A percentile compares a stretch with the other conserved stretches of the same genome.
Conservation (phyloP, 2,888 invertebrate genomes). For the Scrobipalpa atriplicella region DNA sequence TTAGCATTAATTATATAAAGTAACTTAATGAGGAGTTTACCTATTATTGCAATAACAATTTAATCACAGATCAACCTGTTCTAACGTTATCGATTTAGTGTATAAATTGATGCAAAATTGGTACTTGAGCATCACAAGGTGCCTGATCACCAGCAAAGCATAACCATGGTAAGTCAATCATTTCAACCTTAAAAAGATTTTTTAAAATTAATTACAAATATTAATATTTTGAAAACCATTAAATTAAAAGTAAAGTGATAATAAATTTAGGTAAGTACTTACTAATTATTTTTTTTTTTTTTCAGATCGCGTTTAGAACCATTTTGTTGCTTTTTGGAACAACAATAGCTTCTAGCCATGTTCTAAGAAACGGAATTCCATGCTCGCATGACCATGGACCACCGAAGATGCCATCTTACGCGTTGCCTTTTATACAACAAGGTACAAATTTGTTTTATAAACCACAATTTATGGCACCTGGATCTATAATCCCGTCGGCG, state of each 20-base stretch:
- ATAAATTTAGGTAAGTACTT: neutral
- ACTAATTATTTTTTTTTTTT: neutral
- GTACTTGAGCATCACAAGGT: slow-evolving; percentile 32
- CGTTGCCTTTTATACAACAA: slow-evolving; percentile 43
- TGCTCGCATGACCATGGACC: slow-evolving; percentile 10
- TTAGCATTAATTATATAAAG: neutral
- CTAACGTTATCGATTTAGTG: slow-evolving; percentile 8
- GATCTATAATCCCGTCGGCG: neutral
- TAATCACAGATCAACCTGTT: slow-evolving; percentile 25
- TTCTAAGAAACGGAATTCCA: slow-evolving; percentile 38
- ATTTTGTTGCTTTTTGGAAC: slow-evolving; percentile 46
- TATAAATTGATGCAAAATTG: slow-evolving; percentile 33
- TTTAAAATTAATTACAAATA: neutral
- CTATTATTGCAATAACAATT: neutral
- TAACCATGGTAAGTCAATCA: slow-evolving; percentile 39
- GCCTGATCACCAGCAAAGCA: slow-evolving; percentile 23
- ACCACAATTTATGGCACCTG: slow-evolving; percentile 43
- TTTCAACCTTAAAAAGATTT: neutral
- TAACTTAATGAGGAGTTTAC: slow-evolving; percentile 14
- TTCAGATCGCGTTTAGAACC: slow-evolving; percentile 40
- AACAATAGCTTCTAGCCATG: slow-evolving; percentile 36
- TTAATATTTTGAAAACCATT: no score
- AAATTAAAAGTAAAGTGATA: neutral
- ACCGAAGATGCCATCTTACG: neutral
- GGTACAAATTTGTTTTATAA: slow-evolving; percentile 55